Evolutionary conservation across 1,140 invertebrate species (phyloP).

Genomic region (Lineus longissimus): DNA sequence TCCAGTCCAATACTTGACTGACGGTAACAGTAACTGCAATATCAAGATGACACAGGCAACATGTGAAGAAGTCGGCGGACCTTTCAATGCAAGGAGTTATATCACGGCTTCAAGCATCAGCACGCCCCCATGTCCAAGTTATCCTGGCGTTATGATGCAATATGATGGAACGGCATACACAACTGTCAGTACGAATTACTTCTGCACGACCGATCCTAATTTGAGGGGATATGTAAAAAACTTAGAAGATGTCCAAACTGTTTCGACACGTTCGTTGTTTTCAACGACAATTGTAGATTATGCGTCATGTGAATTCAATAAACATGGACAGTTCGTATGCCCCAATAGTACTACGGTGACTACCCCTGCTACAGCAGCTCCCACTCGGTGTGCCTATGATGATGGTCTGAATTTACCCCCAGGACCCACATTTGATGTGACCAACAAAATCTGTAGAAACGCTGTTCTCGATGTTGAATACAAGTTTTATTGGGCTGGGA

Average conservation of each 20-base stretch:
- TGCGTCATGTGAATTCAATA: too few species aligned
- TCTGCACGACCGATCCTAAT: neutral
- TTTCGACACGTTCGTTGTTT: too few species aligned
- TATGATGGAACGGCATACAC: neutral
- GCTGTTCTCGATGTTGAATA: constrained; percentile 3
- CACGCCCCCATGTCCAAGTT: neutral
- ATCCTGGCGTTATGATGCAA: neutral
- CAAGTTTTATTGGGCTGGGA: neutral
- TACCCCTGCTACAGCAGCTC: neutral
- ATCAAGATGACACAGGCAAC: neutral
- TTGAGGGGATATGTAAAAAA: neutral
- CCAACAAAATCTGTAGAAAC: neutral
- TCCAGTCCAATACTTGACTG: neutral
- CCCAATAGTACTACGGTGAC: neutral
- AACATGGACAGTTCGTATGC: too few species aligned
- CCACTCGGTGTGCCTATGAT: neutral
- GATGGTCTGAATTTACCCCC: neutral
- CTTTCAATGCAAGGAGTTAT: constrained; percentile 2
- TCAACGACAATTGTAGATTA: too few species aligned
- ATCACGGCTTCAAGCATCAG: neutral
- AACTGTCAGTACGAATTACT: neutral
- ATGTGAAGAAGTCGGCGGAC: neutral
- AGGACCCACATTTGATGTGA: neutral
- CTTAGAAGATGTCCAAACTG: too few species aligned
- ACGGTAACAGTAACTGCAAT: neutral